Evolutionary conservation across 2,113 vertebrate genomes (phyloP).

Genomic region (Acrocephalus arundinaceus): DNA sequence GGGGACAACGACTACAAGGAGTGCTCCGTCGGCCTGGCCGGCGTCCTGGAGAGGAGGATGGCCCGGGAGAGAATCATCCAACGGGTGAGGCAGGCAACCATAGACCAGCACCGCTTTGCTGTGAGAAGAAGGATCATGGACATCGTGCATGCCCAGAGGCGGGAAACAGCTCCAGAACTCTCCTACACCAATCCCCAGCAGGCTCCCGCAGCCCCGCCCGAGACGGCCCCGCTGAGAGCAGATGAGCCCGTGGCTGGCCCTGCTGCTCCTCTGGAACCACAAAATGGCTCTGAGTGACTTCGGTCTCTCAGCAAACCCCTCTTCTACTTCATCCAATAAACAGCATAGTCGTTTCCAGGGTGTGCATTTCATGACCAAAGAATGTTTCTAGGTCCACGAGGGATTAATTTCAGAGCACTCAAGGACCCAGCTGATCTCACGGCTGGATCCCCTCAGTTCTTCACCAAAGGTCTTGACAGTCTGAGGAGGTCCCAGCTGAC

Average conservation of each 20-base stretch:
- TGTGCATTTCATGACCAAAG: neutral
- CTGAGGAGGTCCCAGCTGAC: neutral
- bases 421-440: neutral
- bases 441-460: neutral
- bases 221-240: neutral
- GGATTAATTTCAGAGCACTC: neutral
- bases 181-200: fast-evolving
- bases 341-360: neutral
- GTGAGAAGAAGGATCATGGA: fast-evolving
- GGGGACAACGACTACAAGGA: neutral
- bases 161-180: neutral
- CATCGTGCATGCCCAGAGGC: fast-evolving
- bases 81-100: fast-evolving
- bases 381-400: neutral
- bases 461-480: neutral
- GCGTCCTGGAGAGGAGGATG: neutral
- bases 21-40: fast-evolving
- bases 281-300: neutral
- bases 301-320: fast-evolving
- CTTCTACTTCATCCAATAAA: neutral
- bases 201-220: fast-evolving
- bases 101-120: fast-evolving
- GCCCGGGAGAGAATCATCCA: fast-evolving
- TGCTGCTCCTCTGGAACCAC: neutral
- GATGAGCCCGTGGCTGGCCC: fast-evolving